Percentiles rank a stretch among this genome's conserved stretches.
Evolutionary conservation across 2,113 vertebrate genomes (phyloP).

Genomic region (Paedocypris sp.): DNA sequence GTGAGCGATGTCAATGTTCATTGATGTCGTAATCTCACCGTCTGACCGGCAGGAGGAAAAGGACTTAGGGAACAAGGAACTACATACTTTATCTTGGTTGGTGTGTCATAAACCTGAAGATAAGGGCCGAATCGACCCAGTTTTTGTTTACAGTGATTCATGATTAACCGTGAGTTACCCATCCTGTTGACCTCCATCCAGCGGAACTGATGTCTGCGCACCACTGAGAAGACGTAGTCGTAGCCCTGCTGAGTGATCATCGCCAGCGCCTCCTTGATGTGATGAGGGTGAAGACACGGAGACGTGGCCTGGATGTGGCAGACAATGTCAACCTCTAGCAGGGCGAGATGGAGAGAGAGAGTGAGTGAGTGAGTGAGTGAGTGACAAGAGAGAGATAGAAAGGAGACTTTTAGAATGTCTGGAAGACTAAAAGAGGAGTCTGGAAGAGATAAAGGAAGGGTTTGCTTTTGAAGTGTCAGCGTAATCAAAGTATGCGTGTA

Average conservation of each 20-base stretch:
- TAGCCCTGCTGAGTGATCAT: slow-evolving; percentile 57
- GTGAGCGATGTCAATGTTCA: slow-evolving; percentile 70
- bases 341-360: no score
- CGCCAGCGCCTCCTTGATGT: slow-evolving; percentile 71
- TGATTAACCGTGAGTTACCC: slow-evolving; percentile 51
- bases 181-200: slow-evolving; percentile 79
- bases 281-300: slow-evolving; percentile 83
- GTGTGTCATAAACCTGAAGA: background rate
- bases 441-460: no score
- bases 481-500: no score
- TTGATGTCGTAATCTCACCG: slow-evolving; percentile 51
- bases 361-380: no score
- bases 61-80: no score
- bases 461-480: no score
- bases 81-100: no score
- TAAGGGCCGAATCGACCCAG: no score
- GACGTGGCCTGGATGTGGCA: slow-evolving; percentile 92
- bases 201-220: slow-evolving; percentile 82
- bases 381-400: no score
- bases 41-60: no score
- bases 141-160: background rate
- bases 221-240: slow-evolving; percentile 86
- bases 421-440: no score
- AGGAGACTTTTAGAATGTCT: no score
- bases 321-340: slow-evolving; percentile 76